These are phyloP conservation scores for Anas georgica DNA, from an alignment of 2,797 vertebrate species.

Conservation along the genomic window DNA sequence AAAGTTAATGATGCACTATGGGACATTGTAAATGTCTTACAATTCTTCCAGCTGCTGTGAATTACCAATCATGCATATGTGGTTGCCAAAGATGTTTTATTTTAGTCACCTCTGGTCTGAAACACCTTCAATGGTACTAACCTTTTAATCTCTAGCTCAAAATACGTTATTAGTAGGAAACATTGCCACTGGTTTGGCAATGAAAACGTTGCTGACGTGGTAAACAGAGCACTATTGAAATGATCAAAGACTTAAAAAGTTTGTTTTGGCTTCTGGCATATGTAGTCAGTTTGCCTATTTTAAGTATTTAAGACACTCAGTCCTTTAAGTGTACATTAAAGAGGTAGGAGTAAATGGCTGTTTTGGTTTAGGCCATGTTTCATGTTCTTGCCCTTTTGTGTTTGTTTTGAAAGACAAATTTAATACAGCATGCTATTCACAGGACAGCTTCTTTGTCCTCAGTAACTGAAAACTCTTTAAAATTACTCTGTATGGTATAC, in stretches of 20 bases:
- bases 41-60: slow-evolving; percentile 4
- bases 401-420: not conserved
- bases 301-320: not conserved
- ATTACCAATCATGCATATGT: not conserved
- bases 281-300: not conserved
- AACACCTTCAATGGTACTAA: not conserved
- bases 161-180: not conserved
- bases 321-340: not conserved
- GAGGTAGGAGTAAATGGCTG: not conserved
- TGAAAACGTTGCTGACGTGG: not conserved
- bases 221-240: not conserved
- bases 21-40: not conserved
- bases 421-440: not conserved
- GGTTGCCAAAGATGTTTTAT: slow-evolving; percentile 44
- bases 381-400: not conserved
- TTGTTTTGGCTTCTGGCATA: not conserved
- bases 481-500: not conserved
- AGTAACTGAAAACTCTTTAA: not conserved
- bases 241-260: not conserved
- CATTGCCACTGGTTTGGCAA: not conserved
- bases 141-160: not conserved
- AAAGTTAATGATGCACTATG: not conserved
- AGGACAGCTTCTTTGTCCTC: not conserved
- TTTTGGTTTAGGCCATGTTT: not conserved
- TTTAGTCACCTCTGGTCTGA: not conserved